A percentile compares a stretch with the other conserved stretches of the same genome.
Evolutionary conservation across 2,888 invertebrate genomes (phyloP).

Genomic region (Pachycephus smyrnensis): DNA sequence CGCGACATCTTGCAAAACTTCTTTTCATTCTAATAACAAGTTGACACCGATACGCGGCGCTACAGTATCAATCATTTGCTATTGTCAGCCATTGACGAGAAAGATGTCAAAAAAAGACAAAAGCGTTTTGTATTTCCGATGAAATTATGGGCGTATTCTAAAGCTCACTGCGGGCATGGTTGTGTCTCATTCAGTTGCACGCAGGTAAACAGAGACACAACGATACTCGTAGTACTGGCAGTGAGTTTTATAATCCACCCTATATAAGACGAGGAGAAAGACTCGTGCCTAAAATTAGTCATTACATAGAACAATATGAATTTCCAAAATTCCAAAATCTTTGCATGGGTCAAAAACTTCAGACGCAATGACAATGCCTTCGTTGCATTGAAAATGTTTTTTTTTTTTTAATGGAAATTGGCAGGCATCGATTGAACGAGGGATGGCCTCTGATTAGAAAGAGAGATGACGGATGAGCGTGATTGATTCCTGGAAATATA

Average conservation of each 20-base stretch:
- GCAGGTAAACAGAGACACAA: no score
- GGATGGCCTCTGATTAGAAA: neutral
- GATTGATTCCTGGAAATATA: neutral
- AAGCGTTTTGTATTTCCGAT: neutral
- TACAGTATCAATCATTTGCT: neutral
- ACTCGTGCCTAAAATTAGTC: neutral
- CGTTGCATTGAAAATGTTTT: neutral
- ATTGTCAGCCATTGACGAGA: neutral
- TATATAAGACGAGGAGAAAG: neutral
- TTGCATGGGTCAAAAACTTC: neutral
- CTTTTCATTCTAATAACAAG: neutral
- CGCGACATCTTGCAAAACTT: conserved; percentile 3
- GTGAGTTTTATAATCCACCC: no score
- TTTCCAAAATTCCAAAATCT: neutral
- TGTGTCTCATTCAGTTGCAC: no score
- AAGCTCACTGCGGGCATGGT: no score
- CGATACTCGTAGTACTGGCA: no score
- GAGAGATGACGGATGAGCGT: neutral
- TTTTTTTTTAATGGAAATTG: neutral
- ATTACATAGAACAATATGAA: neutral
- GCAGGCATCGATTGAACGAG: neutral
- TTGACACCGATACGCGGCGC: neutral
- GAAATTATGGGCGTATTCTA: no score
- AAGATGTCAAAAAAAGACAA: neutral
- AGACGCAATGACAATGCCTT: neutral